Evolutionary conservation across 2,113 vertebrate genomes (phyloP).

Genomic region (Brachyhypopomus occidentalis): DNA sequence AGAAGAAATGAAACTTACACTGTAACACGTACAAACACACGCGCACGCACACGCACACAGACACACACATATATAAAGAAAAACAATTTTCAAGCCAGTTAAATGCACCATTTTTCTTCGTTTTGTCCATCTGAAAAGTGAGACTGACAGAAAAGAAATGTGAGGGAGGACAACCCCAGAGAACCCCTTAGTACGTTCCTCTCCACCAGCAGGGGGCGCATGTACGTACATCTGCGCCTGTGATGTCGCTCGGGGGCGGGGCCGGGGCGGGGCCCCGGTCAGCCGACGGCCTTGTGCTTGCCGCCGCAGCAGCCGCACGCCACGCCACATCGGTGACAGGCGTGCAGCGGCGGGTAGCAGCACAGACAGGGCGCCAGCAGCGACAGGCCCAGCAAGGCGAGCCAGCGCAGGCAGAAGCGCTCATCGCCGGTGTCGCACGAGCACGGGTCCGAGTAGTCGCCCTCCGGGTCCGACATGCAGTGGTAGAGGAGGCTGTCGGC

Average conservation of each 20-base stretch:
- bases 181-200: background rate
- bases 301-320: conserved; percentile 94
- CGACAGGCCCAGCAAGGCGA: conserved; percentile 91
- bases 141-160: conserved; percentile 22
- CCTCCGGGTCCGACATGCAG: conserved; percentile 99
- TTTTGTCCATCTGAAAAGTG: conserved; percentile 35
- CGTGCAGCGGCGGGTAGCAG: conserved; percentile 94
- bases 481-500: conserved; percentile 99
- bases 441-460: conserved; percentile 97
- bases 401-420: conserved; percentile 94
- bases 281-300: conserved; percentile 83
- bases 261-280: conserved; percentile 25
- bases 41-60: conserved; percentile 10
- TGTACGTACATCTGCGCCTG: conserved; percentile 71
- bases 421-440: conserved; percentile 93
- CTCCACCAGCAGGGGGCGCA: background rate
- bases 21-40: conserved; percentile 35
- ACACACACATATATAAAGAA: background rate
- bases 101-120: conserved; percentile 52
- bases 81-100: conserved; percentile 51
- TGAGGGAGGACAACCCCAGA: background rate
- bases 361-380: conserved; percentile 97
- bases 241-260: background rate
- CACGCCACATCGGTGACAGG: conserved; percentile 91
- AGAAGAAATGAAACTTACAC: conserved; percentile 34